Evolutionary conservation across 2,797 vertebrate genomes (phyloP), one percentile per base, ranked within the genome.

Genomic region (Tragelaphus oryx): DNA sequence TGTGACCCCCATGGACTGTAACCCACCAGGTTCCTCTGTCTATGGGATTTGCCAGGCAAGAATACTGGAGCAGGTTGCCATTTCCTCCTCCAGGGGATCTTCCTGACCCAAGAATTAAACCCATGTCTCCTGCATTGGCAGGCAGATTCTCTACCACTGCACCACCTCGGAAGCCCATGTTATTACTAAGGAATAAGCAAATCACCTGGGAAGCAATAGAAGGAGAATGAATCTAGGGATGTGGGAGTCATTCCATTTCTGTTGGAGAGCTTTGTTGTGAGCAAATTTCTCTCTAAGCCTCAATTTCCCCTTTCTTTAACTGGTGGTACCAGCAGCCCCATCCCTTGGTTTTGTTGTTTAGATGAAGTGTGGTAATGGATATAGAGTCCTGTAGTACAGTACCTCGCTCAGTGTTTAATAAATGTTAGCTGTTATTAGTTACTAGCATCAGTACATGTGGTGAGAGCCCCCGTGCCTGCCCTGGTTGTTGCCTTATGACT

Each of bases 221-320:
- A 88, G 12, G 33, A 59, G 18, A 92, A 71, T 80, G 82, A 87
- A 96, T 82, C 13, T 52, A 89, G 50, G n/a, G 5, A 9, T 44
- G 80, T 71, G 17, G 13, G 22, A 81, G 28, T 78, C 71, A 86
- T 12, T 79, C 76, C 48, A 24, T 71, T 81, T 80, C 16, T 18
- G 10, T 55, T 55, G 13, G 44, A 81, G 74, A 90, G 37, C 16
- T 33, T 95, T 33, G 46, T 37, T 84, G 9, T 65, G 46, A 90
- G n/a, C n/a, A 90, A 94, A 94, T 82, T 81, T 50, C 41, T 95
- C 5, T 88, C 48, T 90, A 92, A 96, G 28, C 41, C 76, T 91
- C 62, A 81, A 1, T 91, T 93, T 86, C 22, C 28, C 90, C 41
- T 52, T 93, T 44, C 65, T 18, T 87, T 92, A 87, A 92, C 24